A percentile compares a stretch with the other conserved stretches of the same genome.
These are phyloP conservation scores for Anniella stebbinsi DNA, from an alignment of 2,797 vertebrate genomes.

Conservation along the genomic window DNA sequence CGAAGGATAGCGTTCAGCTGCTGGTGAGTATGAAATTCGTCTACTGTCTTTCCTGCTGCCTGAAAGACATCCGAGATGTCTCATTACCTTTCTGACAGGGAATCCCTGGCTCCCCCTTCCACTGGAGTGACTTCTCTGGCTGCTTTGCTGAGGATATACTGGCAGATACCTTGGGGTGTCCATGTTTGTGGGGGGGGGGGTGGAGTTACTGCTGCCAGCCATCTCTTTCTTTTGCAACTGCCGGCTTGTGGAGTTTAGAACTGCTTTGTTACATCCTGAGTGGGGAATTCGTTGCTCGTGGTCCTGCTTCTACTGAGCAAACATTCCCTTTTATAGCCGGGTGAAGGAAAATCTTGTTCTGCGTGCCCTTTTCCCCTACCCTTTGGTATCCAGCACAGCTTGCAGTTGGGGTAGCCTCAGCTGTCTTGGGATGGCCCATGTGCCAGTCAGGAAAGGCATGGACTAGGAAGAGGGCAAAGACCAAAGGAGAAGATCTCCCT, in stretches of 20 bases:
- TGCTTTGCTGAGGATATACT: neutral
- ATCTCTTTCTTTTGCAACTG: too few species aligned
- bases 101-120: neutral
- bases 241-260: neutral
- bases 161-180: neutral
- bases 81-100: neutral
- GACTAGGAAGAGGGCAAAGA: too few species aligned
- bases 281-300: neutral
- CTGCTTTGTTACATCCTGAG: neutral
- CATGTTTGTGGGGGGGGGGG: too few species aligned
- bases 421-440: neutral
- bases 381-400: neutral
- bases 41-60: neutral
- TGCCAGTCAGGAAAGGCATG: neutral
- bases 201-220: neutral
- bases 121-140: too few species aligned
- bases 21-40: conserved; percentile 82
- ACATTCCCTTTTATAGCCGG: neutral
- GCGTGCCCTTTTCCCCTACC: neutral
- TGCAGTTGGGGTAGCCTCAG: neutral
- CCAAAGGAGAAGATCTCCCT: too few species aligned
- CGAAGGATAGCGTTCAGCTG: conserved; percentile 84
- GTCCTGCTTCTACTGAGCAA: neutral
- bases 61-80: neutral
- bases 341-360: neutral